phyloP scores from a whole-genome alignment of 53 echinoderm and acorn worm species.

The Hippasteria phrygiana region DNA sequence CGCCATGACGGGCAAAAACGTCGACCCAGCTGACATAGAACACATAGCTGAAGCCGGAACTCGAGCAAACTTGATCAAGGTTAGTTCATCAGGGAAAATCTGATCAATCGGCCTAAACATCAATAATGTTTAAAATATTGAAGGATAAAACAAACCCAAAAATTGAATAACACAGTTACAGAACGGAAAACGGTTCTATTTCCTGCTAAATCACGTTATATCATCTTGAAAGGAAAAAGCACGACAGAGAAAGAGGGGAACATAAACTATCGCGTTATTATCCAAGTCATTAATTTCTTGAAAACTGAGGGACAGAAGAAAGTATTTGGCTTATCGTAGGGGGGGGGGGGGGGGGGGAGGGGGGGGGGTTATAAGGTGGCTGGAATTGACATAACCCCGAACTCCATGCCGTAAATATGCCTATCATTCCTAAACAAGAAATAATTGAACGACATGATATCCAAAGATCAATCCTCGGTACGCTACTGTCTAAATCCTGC shows the following conservation, averaged over 20 bases:
- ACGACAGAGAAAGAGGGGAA: not conserved
- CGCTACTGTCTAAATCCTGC: too few species aligned
- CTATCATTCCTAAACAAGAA: too few species aligned
- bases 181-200: not conserved
- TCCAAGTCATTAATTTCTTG: not conserved
- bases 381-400: too few species aligned
- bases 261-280: not conserved
- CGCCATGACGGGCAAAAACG: slow-evolving; percentile 5
- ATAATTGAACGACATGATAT: too few species aligned
- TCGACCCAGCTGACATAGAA: slow-evolving; percentile 11
- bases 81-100: not conserved
- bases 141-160: not conserved
- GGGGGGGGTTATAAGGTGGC: too few species aligned
- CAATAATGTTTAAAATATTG: not conserved
- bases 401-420: too few species aligned
- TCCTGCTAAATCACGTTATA: not conserved
- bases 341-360: too few species aligned
- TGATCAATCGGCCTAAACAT: not conserved
- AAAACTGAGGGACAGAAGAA: not conserved
- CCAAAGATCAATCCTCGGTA: too few species aligned
- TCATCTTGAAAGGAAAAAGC: not conserved
- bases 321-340: too few species aligned
- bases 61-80: slow-evolving; percentile 1
- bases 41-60: slow-evolving; percentile 10
- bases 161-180: slow-evolving; percentile 9